Evolutionary conservation across 2,797 vertebrate genomes (phyloP).

Genomic region (Myripristis murdjan): DNA sequence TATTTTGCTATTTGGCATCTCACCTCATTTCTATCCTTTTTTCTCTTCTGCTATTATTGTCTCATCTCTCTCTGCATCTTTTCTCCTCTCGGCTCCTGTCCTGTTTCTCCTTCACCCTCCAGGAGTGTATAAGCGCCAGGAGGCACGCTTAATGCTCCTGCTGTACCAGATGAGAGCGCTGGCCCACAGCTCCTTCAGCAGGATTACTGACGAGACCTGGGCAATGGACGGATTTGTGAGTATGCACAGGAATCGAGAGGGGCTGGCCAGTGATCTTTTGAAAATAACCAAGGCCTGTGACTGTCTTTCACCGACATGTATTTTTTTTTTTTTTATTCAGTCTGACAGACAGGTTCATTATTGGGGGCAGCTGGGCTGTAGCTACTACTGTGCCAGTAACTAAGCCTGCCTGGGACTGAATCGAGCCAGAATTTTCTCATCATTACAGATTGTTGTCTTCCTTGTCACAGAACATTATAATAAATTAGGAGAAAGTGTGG

Average conservation of each 20-base stretch:
- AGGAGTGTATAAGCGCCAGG: constrained; percentile 97
- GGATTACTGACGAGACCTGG: constrained; percentile 94
- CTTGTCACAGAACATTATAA: constrained; percentile 18
- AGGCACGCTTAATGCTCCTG: constrained; percentile 92
- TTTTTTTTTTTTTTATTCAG: constrained; percentile 21
- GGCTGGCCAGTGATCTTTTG: constrained; percentile 29
- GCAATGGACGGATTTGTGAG: constrained; percentile 99
- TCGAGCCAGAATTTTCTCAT: constrained; percentile 24
- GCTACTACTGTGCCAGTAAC: constrained; percentile 12
- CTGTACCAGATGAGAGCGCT: constrained; percentile 93
- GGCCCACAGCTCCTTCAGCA: constrained; percentile 89
- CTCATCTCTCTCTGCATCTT: constrained; percentile 43
- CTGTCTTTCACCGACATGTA: constrained; percentile 17
- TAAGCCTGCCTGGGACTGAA: constrained; percentile 22
- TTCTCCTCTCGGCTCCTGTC: constrained; percentile 40
- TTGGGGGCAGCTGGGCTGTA: constrained; percentile 11
- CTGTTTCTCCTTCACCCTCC: constrained; percentile 26
- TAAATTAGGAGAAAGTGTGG: constrained; percentile 38
- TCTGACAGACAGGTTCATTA: constrained; percentile 36
- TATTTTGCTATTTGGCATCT: neutral
- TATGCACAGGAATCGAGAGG: constrained; percentile 65
- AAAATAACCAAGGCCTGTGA: constrained; percentile 39
- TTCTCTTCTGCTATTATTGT: constrained; percentile 20
- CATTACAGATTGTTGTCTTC: constrained; percentile 33
- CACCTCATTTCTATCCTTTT: constrained; percentile 5